A percentile compares a stretch with the other conserved stretches of the same genome.
phyloP scores from a whole-genome alignment of 1,140 invertebrate genomes.

The Apis laboriosa region DNA sequence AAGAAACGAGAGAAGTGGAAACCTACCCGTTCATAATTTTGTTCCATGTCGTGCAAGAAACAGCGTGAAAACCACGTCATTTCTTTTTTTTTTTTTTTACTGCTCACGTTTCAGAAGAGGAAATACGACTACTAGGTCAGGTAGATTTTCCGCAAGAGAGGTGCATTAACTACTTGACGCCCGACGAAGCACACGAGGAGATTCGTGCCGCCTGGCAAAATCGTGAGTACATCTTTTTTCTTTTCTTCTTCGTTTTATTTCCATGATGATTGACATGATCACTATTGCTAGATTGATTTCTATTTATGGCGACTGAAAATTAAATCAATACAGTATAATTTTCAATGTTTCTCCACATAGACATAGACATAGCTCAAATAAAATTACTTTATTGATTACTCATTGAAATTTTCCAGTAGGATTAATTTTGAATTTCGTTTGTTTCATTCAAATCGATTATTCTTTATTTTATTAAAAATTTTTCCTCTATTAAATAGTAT shows the following conservation, averaged over 20 bases:
- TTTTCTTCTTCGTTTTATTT: neutral
- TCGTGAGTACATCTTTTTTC: conserved; percentile 82
- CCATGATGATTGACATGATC: neutral
- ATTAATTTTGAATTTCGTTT: neutral
- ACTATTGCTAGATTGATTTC: neutral
- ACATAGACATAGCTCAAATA: neutral
- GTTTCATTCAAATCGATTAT: neutral
- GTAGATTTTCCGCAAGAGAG: conserved; percentile 86
- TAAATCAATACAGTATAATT: neutral
- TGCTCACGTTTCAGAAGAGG: conserved; percentile 83
- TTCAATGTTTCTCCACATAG: neutral
- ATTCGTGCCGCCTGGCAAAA: conserved; percentile 90
- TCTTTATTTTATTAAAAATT: neutral
- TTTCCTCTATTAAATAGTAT: too few species aligned
- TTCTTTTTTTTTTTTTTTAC: neutral
- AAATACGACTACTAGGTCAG: conserved; percentile 84
- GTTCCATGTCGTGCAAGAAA: neutral
- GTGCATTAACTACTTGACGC: conserved; percentile 90
- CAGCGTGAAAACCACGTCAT: neutral
- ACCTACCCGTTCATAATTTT: neutral
- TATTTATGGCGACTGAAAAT: neutral
- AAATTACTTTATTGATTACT: neutral
- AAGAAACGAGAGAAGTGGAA: neutral
- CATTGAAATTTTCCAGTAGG: neutral
- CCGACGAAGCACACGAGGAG: conserved; percentile 84